Evolutionary conservation across 2,113 vertebrate genomes (phyloP).

Genomic region (Ibidorhyncha struthersii): DNA sequence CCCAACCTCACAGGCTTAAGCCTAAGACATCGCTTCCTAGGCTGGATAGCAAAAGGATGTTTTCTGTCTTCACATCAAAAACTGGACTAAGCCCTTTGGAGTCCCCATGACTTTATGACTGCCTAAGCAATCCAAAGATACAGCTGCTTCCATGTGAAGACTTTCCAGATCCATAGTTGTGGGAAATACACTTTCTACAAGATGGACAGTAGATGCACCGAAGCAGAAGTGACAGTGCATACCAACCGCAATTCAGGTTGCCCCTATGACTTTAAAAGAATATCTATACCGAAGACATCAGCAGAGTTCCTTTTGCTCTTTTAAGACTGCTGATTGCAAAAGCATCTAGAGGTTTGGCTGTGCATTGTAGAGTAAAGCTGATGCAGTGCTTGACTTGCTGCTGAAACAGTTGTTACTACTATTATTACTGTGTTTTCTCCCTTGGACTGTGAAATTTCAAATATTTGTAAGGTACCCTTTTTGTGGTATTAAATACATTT

Average conservation of each 20-base stretch:
- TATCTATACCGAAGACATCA: not conserved
- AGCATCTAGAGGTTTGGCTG: not conserved
- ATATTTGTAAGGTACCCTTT: not conserved
- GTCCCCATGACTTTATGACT: not conserved
- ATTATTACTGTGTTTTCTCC: not conserved
- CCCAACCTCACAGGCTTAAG: not conserved
- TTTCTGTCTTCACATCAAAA: not conserved
- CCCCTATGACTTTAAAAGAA: not conserved
- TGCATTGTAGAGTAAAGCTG: not conserved
- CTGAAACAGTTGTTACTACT: not conserved
- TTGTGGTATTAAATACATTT: not conserved
- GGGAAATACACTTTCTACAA: not conserved
- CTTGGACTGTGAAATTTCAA: not conserved
- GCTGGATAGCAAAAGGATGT: not conserved
- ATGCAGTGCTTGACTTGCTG: not conserved
- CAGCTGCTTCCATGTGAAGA: not conserved
- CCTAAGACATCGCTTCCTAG: not conserved
- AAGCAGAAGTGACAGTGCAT: not conserved
- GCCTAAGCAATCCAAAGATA: not conserved
- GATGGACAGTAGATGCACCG: not conserved
- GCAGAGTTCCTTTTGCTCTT: not conserved
- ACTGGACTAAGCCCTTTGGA: not conserved
- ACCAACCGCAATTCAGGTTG: not conserved
- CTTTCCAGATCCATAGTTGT: not conserved
- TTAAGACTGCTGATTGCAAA: not conserved